phyloP scores from a whole-genome alignment of 2,888 invertebrate genomes.

The Chydorus sphaericus region DNA sequence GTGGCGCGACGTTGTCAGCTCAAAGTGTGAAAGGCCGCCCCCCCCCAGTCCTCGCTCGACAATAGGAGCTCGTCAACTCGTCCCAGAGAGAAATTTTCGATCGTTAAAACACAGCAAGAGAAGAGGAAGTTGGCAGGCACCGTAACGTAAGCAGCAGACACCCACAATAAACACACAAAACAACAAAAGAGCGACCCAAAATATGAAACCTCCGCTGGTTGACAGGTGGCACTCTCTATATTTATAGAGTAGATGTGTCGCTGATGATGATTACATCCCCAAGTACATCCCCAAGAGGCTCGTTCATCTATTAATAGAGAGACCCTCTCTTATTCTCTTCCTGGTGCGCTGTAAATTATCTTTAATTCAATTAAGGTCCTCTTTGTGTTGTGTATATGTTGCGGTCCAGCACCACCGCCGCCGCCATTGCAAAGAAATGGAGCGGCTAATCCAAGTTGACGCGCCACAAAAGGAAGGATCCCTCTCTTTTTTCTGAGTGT shows the following conservation, averaged over 20 bases:
- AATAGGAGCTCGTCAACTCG: not conserved
- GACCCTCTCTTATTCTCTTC: not conserved
- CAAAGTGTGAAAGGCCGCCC: too few relatives aligned
- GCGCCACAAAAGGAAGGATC: not conserved
- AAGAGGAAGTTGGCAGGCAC: not conserved
- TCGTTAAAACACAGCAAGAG: not conserved
- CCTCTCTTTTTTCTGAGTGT: too few relatives aligned
- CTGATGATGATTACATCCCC: too few relatives aligned
- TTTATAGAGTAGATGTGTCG: too few relatives aligned
- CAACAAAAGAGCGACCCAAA: too few relatives aligned
- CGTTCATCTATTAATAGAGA: constrained; percentile 2
- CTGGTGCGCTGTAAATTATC: not conserved
- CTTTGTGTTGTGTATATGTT: not conserved
- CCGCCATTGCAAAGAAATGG: not conserved
- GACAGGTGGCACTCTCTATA: too few relatives aligned
- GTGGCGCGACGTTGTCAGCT: too few relatives aligned
- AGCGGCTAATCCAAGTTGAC: constrained; percentile 7
- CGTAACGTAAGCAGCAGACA: too few relatives aligned
- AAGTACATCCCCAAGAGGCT: not conserved
- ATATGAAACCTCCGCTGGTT: too few relatives aligned
- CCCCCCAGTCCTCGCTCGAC: too few relatives aligned
- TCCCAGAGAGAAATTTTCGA: not conserved
- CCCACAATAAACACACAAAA: too few relatives aligned
- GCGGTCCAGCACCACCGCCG: not conserved
- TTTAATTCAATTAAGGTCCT: constrained; percentile 3